Percentiles rank a stretch among this genome's conserved stretches.
Evolutionary conservation across 2,113 vertebrate species (phyloP).

Genomic region (Cnemophilus loriae): DNA sequence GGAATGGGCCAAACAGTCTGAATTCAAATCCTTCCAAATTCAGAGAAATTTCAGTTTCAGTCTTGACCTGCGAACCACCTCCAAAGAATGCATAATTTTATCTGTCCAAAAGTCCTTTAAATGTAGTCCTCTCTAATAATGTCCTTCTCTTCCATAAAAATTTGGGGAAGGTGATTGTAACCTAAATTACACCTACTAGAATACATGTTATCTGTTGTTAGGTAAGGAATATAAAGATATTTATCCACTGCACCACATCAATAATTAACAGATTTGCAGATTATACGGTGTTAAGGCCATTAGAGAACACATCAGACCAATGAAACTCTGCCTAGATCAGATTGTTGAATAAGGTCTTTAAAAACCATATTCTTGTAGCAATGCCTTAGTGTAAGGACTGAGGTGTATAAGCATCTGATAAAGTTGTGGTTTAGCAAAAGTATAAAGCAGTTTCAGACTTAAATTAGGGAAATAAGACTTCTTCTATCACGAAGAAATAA

Average conservation of each 20-base stretch:
- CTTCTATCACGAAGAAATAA: not conserved
- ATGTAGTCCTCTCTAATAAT: not conserved
- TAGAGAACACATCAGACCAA: not conserved
- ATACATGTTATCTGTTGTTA: not conserved
- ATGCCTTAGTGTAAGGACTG: not conserved
- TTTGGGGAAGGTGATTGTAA: not conserved
- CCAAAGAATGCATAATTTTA: not conserved
- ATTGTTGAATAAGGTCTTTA: not conserved
- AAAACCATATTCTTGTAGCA: not conserved
- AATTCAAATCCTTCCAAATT: not conserved
- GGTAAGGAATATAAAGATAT: not conserved
- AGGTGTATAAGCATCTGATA: not conserved
- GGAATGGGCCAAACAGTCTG: not conserved
- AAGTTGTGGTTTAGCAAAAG: not conserved
- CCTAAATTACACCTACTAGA: not conserved
- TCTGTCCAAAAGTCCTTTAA: not conserved
- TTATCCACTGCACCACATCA: not conserved
- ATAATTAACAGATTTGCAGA: not conserved
- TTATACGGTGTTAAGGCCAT: not conserved
- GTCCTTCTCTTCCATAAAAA: not conserved
- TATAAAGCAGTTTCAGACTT: not conserved
- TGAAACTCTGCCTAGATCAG: not conserved
- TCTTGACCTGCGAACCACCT: not conserved
- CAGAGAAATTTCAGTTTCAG: not conserved
- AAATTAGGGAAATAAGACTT: not conserved